phyloP scores from a whole-genome alignment of 2,113 vertebrate genomes.

The Bombycilla garrulus region DNA sequence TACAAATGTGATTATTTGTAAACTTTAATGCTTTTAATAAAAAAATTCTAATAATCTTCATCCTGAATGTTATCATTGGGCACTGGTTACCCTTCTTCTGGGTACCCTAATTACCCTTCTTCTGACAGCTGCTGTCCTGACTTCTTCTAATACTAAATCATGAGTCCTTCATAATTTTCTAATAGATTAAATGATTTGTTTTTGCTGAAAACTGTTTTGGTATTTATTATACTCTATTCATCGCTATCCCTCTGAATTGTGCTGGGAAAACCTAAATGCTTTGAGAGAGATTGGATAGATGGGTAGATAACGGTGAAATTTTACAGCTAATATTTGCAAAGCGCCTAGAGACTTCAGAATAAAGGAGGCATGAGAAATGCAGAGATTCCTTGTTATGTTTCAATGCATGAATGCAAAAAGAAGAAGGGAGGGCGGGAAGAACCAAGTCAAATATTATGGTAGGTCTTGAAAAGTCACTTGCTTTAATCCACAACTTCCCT shows the following conservation, averaged over 20 bases:
- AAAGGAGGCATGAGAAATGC: slow-evolving; percentile 14
- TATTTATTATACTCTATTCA: not conserved
- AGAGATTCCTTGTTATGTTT: not conserved
- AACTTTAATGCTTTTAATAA: not conserved
- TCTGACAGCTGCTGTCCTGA: not conserved
- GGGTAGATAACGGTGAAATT: not conserved
- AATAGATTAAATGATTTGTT: not conserved
- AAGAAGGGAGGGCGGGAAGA: not conserved
- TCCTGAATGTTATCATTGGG: not conserved
- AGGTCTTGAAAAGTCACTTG: not conserved
- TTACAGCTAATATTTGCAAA: slow-evolving; percentile 6
- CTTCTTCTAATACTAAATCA: not conserved
- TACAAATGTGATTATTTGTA: not conserved
- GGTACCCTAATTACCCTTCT: not conserved
- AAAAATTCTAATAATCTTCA: not conserved
- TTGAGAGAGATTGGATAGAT: not conserved
- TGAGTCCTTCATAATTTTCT: not conserved
- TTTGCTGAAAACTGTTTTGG: not conserved
- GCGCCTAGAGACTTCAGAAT: not conserved
- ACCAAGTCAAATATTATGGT: not conserved
- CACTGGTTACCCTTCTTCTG: too few species aligned
- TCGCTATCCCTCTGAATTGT: not conserved
- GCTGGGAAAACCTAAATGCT: not conserved
- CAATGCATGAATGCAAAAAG: not conserved
- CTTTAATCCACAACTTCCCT: not conserved